Conservation (phyloP, 2,888 invertebrate genomes). For the Phyllotreta striolata region DNA sequence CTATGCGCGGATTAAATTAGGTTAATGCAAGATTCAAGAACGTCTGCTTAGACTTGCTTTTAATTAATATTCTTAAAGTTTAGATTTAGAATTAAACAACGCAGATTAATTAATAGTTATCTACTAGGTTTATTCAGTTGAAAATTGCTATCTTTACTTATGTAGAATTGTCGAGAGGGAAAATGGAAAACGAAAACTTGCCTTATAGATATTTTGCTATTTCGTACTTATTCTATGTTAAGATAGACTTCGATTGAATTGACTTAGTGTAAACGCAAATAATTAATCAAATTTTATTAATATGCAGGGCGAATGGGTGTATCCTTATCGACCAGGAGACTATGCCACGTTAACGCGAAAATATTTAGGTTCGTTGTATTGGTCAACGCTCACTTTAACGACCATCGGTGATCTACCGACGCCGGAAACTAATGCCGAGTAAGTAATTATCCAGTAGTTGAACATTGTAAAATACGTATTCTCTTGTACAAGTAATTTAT, state of each 20-base stretch:
- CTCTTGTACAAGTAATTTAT: neutral
- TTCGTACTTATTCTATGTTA: slow-evolving; percentile 26
- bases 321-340: slow-evolving; percentile 86
- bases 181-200: neutral
- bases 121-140: too few relatives aligned
- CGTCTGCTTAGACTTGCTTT: too few relatives aligned
- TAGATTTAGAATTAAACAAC: too few relatives aligned
- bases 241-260: neutral
- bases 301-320: slow-evolving; percentile 85
- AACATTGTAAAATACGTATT: neutral
- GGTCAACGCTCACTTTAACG: slow-evolving; percentile 95
- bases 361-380: slow-evolving; percentile 93
- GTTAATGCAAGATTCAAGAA: too few relatives aligned
- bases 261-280: neutral
- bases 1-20: too few relatives aligned
- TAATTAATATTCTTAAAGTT: too few relatives aligned
- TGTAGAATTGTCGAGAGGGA: too few relatives aligned
- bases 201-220: too few relatives aligned
- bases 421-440: slow-evolving; percentile 96
- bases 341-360: slow-evolving; percentile 91
- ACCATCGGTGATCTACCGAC: slow-evolving; percentile 96
- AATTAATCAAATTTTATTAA: neutral
- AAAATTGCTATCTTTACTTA: too few relatives aligned
- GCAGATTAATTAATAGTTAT: too few relatives aligned
- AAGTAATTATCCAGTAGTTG: slow-evolving; percentile 64